Percentiles rank a stretch among this genome's conserved stretches.
Evolutionary conservation across 2,888 invertebrate genomes (phyloP).

Genomic region (Timema podura): DNA sequence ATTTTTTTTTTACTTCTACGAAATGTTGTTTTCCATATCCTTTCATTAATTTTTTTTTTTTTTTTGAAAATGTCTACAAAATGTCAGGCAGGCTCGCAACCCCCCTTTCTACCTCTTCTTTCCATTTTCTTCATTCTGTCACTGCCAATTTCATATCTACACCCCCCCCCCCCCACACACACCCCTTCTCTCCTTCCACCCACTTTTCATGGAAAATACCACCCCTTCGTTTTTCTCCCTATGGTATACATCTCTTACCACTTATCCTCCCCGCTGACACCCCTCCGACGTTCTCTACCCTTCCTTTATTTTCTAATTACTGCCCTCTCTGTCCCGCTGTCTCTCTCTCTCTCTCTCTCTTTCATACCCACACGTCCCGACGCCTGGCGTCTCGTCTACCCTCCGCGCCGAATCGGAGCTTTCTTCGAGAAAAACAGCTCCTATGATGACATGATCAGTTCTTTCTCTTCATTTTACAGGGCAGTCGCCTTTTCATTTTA

Average conservation of each 20-base stretch:
- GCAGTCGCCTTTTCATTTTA: too few species aligned
- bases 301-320: slow-evolving; percentile 33
- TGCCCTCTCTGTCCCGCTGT: slow-evolving; percentile 30
- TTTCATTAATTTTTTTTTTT: slow-evolving; percentile 13
- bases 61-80: slow-evolving; percentile 15
- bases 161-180: neutral
- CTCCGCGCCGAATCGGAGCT: neutral
- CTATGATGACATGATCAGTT: neutral
- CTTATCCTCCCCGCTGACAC: slow-evolving; percentile 21
- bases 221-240: slow-evolving; percentile 8
- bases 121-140: slow-evolving; percentile 28
- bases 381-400: neutral
- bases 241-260: slow-evolving; percentile 14
- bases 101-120: neutral
- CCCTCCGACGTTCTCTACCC: slow-evolving; percentile 16
- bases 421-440: slow-evolving; percentile 10
- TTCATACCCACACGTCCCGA: slow-evolving; percentile 9
- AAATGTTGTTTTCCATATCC: slow-evolving; percentile 14
- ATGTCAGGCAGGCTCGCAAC: slow-evolving; percentile 10
- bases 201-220: neutral
- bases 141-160: slow-evolving; percentile 28
- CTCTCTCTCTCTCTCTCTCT: slow-evolving; percentile 18
- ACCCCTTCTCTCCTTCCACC: neutral
- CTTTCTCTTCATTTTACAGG: neutral
- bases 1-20: slow-evolving; percentile 1